Evolutionary conservation across 2,888 invertebrate genomes (phyloP).

Genomic region (Drosophila pegasa): DNA sequence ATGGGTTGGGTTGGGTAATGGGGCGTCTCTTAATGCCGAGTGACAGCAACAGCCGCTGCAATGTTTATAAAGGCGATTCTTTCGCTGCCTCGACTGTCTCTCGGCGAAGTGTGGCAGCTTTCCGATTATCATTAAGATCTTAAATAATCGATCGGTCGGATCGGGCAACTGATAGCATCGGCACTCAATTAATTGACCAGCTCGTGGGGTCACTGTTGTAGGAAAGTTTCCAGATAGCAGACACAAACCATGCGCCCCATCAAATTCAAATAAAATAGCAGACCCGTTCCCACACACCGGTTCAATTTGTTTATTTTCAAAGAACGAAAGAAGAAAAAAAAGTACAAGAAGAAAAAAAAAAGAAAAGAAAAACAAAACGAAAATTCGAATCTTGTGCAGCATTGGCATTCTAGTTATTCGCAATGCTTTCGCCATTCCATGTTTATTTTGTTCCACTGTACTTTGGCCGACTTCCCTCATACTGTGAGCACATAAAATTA

Average conservation of each 20-base stretch:
- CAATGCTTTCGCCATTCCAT: slow-evolving; percentile 12
- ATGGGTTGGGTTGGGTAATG: slow-evolving; percentile 20
- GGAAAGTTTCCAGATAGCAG: slow-evolving; percentile 35
- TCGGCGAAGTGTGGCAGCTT: slow-evolving; percentile 9
- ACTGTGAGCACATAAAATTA: slow-evolving; percentile 59
- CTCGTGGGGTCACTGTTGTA: slow-evolving; percentile 29
- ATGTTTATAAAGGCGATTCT: slow-evolving; percentile 2
- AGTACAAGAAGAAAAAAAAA: slow-evolving; percentile 4
- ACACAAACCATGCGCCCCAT: slow-evolving; percentile 56
- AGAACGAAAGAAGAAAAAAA: background rate
- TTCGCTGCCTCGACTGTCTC: background rate
- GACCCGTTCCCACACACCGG: slow-evolving; percentile 17
- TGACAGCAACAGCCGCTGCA: slow-evolving; percentile 50
- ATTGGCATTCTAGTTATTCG: slow-evolving; percentile 52
- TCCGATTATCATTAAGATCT: slow-evolving; percentile 31
- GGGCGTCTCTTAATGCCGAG: slow-evolving; percentile 38
- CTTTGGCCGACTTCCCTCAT: slow-evolving; percentile 58
- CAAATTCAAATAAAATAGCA: slow-evolving; percentile 51
- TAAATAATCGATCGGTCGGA: slow-evolving; percentile 13
- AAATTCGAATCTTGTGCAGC: slow-evolving; percentile 18
- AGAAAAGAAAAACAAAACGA: background rate
- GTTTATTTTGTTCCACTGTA: slow-evolving; percentile 34
- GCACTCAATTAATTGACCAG: slow-evolving; percentile 38
- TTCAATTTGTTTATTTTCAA: slow-evolving; percentile 55
- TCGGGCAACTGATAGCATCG: slow-evolving; percentile 30